Evolutionary conservation across 2,113 vertebrate genomes (phyloP).

Genomic region (Calidris pygmaea): DNA sequence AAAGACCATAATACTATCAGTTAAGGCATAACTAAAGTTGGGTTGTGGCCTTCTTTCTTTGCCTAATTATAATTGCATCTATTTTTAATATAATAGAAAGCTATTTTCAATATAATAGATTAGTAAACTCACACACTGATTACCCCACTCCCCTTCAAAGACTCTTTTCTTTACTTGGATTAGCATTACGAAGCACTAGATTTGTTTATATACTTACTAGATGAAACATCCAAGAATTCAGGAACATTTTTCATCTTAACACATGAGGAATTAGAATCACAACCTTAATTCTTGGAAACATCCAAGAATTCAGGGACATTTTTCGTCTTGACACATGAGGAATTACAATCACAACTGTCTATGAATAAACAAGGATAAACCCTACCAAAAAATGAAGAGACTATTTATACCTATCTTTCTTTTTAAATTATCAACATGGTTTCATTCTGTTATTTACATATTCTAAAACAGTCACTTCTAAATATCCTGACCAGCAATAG

Average conservation of each 20-base stretch:
- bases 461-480: not conserved
- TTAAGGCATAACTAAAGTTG: not conserved
- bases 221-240: not conserved
- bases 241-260: not conserved
- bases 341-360: not conserved
- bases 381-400: not conserved
- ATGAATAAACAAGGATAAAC: not conserved
- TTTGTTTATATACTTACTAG: not conserved
- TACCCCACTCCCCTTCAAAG: not conserved
- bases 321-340: not conserved
- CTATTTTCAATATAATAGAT: not conserved
- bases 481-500: not conserved
- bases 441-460: constrained; percentile 6
- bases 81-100: not conserved
- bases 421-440: not conserved
- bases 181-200: constrained; percentile 6
- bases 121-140: not conserved
- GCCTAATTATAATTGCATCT: constrained; percentile 1
- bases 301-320: not conserved
- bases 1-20: not conserved
- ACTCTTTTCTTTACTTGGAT: not conserved
- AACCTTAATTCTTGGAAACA: not conserved
- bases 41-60: not conserved
- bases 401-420: not conserved
- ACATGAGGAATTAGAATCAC: not conserved